Percentiles rank a stretch among this genome's conserved stretches.
phyloP scores from a whole-genome alignment of 2,113 vertebrate species.

The Corvus cornix region DNA sequence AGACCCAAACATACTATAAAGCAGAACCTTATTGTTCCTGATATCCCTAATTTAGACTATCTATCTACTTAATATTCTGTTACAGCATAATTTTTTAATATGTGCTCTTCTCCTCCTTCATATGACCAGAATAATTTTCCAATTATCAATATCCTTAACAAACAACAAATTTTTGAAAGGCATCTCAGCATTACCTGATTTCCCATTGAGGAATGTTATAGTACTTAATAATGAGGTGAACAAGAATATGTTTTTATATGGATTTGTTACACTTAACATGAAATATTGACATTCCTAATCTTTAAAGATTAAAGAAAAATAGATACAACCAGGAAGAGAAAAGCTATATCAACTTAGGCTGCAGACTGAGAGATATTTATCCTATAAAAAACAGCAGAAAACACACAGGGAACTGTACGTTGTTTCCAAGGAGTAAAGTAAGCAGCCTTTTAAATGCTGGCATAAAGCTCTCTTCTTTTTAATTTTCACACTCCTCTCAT shows the following conservation, averaged over 20 bases:
- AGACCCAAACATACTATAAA: neutral
- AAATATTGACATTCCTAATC: neutral
- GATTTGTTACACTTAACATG: neutral
- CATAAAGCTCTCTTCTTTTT: neutral
- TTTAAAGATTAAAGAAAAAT: neutral
- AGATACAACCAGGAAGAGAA: neutral
- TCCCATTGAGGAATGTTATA: neutral
- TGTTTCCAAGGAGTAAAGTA: neutral
- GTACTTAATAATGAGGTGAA: neutral
- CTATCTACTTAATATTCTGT: neutral
- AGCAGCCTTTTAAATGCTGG: conserved; percentile 1
- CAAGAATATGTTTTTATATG: neutral
- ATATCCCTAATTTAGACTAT: neutral
- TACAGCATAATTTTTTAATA: neutral
- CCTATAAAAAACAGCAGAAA: neutral
- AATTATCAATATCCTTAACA: neutral
- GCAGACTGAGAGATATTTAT: neutral
- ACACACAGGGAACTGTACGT: neutral
- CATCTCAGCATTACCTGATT: neutral
- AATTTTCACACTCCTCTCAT: conserved; percentile 46
- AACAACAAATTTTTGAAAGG: neutral
- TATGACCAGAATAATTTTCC: neutral
- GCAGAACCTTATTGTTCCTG: neutral
- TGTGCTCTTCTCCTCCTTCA: neutral
- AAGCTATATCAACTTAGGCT: neutral